Conservation (phyloP, 2,888 invertebrate genomes). For the Epinotia bilunana region DNA sequence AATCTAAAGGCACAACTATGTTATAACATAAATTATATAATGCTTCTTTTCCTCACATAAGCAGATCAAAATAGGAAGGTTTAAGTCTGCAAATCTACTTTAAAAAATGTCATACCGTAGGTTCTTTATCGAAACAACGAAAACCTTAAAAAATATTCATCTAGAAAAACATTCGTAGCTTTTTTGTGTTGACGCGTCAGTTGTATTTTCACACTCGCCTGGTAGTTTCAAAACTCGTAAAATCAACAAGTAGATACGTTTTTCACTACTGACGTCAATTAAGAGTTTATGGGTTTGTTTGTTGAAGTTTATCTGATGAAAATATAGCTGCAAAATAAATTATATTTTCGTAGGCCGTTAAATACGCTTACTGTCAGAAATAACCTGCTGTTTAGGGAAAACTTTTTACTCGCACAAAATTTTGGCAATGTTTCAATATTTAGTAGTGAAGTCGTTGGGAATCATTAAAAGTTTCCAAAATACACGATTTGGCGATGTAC, state of each 20-base stretch:
- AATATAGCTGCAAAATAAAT: slow-evolving; percentile 20
- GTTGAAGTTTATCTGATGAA: slow-evolving; percentile 10
- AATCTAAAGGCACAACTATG: neutral
- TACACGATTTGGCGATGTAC: neutral
- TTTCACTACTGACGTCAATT: neutral
- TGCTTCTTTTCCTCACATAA: neutral
- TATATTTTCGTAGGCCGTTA: slow-evolving; percentile 28
- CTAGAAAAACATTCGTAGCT: too few relatives aligned
- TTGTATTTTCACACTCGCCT: neutral
- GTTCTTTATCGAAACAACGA: too few relatives aligned
- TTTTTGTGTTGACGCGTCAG: neutral
- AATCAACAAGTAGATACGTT: neutral
- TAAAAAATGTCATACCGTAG: too few relatives aligned
- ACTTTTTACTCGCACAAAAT: slow-evolving; percentile 36
- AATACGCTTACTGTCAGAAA: slow-evolving; percentile 40
- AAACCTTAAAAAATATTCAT: neutral
- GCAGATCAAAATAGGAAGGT: neutral
- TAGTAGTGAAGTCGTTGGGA: slow-evolving; percentile 24
- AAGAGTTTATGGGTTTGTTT: slow-evolving; percentile 34
- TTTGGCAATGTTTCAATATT: slow-evolving; percentile 40
- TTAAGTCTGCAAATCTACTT: too few relatives aligned
- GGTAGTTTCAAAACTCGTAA: neutral
- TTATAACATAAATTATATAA: neutral
- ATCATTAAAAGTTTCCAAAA: slow-evolving; percentile 36
- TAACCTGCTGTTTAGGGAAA: slow-evolving; percentile 39